Evolutionary conservation across 2,113 vertebrate species (phyloP).

Genomic region (Varanus komodoensis): DNA sequence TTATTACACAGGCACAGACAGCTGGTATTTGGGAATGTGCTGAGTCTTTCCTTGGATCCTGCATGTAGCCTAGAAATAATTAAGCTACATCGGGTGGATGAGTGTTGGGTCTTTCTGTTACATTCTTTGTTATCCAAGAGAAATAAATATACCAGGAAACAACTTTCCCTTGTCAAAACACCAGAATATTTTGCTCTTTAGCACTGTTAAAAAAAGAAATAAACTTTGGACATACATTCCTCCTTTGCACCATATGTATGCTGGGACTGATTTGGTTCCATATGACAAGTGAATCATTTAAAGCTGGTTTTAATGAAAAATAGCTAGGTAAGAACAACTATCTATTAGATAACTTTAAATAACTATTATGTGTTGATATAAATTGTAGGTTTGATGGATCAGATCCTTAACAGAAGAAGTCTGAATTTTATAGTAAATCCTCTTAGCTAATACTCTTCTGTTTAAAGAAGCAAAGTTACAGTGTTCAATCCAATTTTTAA

Average conservation of each 20-base stretch:
- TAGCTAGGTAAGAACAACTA: background rate
- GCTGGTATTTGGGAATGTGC: background rate
- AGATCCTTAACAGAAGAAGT: background rate
- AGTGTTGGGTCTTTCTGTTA: background rate
- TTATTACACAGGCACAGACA: no score
- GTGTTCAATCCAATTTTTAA: background rate
- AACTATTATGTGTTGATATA: background rate
- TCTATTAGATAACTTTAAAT: background rate
- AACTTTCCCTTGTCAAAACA: background rate
- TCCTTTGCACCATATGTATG: background rate
- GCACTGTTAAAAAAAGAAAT: background rate
- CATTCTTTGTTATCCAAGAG: background rate
- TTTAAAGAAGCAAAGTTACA: background rate
- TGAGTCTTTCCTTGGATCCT: background rate
- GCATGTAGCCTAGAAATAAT: background rate
- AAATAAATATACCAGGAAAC: background rate
- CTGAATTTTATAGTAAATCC: background rate
- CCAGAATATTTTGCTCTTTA: background rate
- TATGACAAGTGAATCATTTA: background rate
- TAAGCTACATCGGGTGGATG: background rate
- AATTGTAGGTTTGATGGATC: background rate
- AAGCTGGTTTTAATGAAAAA: background rate
- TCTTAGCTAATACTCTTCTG: background rate
- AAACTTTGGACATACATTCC: background rate
- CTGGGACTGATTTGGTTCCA: background rate